phyloP scores from a whole-genome alignment of 2,888 invertebrate species.

The Dolichopus griseipennis region DNA sequence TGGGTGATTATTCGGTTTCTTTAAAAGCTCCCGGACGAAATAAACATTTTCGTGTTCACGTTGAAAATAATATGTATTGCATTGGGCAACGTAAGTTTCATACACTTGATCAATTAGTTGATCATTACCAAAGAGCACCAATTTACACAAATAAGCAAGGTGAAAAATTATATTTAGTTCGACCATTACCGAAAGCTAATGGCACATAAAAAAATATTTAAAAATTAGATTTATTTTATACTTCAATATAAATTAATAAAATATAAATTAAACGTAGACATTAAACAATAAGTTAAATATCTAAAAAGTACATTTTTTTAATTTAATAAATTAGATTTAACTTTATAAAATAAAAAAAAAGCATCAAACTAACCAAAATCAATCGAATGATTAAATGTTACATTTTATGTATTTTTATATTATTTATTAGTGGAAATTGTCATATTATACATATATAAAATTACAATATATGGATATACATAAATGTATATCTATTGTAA shows the following conservation, averaged over 20 bases:
- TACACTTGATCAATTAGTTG: slow-evolving; percentile 89
- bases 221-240: slow-evolving; percentile 2
- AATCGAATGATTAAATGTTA: slow-evolving; percentile 4
- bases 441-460: not conserved
- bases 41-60: slow-evolving; percentile 98
- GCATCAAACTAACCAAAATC: not conserved
- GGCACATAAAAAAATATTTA: slow-evolving; percentile 37
- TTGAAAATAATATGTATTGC: slow-evolving; percentile 83
- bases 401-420: slow-evolving; percentile 1
- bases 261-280: slow-evolving; percentile 11
- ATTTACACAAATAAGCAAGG: slow-evolving; percentile 97
- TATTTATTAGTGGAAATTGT: not conserved
- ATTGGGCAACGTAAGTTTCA: slow-evolving; percentile 98
- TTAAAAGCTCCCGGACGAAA: slow-evolving; percentile 95
- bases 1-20: slow-evolving; percentile 97
- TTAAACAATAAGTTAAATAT: not conserved
- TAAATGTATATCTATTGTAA: not conserved
- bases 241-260: slow-evolving; percentile 2
- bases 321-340: not conserved
- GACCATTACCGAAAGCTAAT: slow-evolving; percentile 70
- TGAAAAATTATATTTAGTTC: slow-evolving; percentile 93
- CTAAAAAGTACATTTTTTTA: not conserved
- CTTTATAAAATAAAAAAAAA: not conserved
- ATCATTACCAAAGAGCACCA: slow-evolving; percentile 97
- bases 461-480: not conserved